Evolutionary conservation across 2,113 vertebrate genomes (phyloP), one percentile per base, ranked within the genome.

Genomic region (Campylorhamphus procurvoides): DNA sequence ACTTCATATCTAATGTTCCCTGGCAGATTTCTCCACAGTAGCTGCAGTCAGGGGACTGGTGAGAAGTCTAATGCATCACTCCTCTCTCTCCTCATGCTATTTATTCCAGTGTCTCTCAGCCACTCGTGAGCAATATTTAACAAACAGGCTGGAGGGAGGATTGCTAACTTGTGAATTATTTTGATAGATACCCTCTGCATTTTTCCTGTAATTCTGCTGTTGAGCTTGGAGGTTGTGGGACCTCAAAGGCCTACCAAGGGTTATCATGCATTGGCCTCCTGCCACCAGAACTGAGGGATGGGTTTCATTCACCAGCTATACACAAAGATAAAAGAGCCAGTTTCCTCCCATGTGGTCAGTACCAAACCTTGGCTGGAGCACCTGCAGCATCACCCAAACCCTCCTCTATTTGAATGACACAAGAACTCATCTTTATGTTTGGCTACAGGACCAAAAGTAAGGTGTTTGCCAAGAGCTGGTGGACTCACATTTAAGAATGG

Each of bases 1-100:
- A 72, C 62, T 91, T 82, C 77, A 81, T 37, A 74, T 84, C 40
- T 84, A 46, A 73, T 91, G 53, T 77, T 90, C 92, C 78, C 64
- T 90, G 81, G 62, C 82, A 83, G 78, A 37, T 71, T 68, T 89
- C 79, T 80, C 89, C 87, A 9, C 33, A 71, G 91, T 42, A 69
- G 84, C 64, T 87, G 52, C 50, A 94, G 84, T 91, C 90, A 87
- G 66, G 84, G 66, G 74, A 81, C 75, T 56, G 58, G 62, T 87
- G 82, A 96, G 78, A 60, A 92, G 53, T 75, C 84, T 69, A 68
- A 87, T 87, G 94, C 74, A 85, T 91, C 92, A 69, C 87, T 91
- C 69, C 33, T 44, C n/a, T 72, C 84, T 58, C 71, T 84, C 84
- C 8, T 35, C 22, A 1, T 44, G 56, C 62, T 87, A 7, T 72